Base-by-base conservation (phyloP, 30 jellyfish, hydroid and myxozoan species). In the Hydractinia symbiolongicarpus region DNA sequence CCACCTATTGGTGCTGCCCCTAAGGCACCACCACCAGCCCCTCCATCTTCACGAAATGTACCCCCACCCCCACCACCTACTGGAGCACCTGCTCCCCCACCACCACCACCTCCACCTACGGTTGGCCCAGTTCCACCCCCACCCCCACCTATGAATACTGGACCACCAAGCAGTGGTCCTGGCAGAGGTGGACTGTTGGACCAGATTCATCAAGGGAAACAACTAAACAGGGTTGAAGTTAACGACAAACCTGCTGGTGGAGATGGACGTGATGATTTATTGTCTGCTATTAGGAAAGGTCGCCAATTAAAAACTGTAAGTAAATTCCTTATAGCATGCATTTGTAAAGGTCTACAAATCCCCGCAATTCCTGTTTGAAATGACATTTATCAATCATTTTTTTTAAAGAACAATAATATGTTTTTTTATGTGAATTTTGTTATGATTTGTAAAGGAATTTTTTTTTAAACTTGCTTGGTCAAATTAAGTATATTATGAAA, bases 201-300 rank as follows among this genome's bases (percentile, higher is more conserved):
- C 86, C 91, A 81, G 54, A 81, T 86, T 61, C 95, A 86, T 64
- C 67, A 17, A 4, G 95, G 95, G 16, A 67, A 76, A 72, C 72
- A 50, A 55, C 57, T 86, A 72, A 79, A 79, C 72, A 86, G 70
- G 68, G 91, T 68, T 9, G 86, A 67, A 55, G 62, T 17, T 14
- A 15, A 79, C 56, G 84, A 76, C 30, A 71, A 87, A 30, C 79
- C 85, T 52, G 52, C 90, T 7, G 44, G 44, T 30, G 78, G 11
- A 20, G 90, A 81, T 40, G 94, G 90, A 50, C 82, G 94, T 15
- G 83, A 66, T 51, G 90, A 55, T 20, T 81, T 88, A n/a, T 83
- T 88, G 8, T 81, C 44, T 75, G 93, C 94, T 20, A 88, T 88
- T 6, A 69, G 93, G 50, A 69, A 64, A 49, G 96, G 94, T 54